Evolutionary conservation across 2,888 invertebrate genomes (phyloP).

Genomic region (Biston betularia): DNA sequence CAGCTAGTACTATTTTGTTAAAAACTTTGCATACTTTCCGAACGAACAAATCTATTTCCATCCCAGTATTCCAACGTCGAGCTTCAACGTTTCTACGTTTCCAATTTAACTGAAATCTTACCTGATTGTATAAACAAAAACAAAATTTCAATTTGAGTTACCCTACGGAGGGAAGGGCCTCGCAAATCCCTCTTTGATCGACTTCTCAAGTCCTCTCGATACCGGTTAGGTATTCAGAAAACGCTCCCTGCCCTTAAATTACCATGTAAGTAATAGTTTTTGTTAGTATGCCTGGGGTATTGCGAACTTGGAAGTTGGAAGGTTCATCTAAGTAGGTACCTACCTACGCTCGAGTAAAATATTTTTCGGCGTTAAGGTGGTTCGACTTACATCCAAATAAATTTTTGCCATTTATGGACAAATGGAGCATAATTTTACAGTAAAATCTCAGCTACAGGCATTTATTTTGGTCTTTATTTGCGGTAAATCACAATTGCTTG

Average conservation of each 20-base stretch:
- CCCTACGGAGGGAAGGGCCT: slow-evolving; percentile 53
- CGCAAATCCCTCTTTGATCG: slow-evolving; percentile 81
- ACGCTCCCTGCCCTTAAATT: slow-evolving; percentile 57
- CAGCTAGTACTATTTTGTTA: neutral
- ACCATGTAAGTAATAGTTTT: slow-evolving; percentile 53
- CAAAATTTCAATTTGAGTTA: slow-evolving; percentile 74
- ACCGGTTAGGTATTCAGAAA: slow-evolving; percentile 55
- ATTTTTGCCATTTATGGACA: no score
- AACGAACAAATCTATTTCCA: slow-evolving; percentile 12
- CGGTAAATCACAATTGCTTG: no score
- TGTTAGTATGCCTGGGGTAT: slow-evolving; percentile 41
- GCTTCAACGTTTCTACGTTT: slow-evolving; percentile 8
- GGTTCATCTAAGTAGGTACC: slow-evolving; percentile 27
- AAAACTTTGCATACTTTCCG: neutral
- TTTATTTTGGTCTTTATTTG: no score
- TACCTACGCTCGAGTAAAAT: slow-evolving; percentile 6
- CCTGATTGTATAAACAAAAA: slow-evolving; percentile 75
- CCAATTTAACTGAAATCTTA: slow-evolving; percentile 57
- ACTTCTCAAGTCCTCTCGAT: slow-evolving; percentile 60
- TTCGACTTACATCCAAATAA: no score
- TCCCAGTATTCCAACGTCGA: neutral
- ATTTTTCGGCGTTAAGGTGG: no score
- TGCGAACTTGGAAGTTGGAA: slow-evolving; percentile 12
- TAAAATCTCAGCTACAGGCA: no score
- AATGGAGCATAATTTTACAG: no score